Conservation (phyloP, 2,113 vertebrate species). For the Lutjanus erythropterus region DNA sequence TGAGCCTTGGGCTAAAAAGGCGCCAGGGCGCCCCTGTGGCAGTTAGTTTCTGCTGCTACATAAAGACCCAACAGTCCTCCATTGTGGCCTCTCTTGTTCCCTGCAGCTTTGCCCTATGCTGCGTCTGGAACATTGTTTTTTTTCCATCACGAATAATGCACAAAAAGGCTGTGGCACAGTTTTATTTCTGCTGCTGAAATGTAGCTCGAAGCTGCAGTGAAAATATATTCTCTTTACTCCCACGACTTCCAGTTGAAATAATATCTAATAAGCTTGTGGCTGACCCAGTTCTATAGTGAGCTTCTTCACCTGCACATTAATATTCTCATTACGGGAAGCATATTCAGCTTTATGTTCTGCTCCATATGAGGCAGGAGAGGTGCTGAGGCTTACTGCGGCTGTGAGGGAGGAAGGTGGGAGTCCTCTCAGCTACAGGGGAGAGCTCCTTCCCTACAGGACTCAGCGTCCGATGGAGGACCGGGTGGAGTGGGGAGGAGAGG, state of each 20-base stretch:
- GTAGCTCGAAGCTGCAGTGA: neutral
- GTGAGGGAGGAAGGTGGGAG: conserved; percentile 78
- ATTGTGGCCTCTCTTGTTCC: neutral
- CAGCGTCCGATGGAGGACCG: conserved; percentile 58
- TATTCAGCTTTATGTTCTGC: neutral
- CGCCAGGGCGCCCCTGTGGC: neutral
- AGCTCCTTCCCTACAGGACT: conserved; percentile 74
- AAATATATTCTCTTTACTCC: neutral
- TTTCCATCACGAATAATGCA: conserved; percentile 57
- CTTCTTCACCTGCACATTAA: neutral
- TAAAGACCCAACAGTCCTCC: neutral
- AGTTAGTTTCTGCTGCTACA: neutral
- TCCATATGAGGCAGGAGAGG: neutral
- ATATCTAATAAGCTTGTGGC: neutral
- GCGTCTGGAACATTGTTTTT: neutral
- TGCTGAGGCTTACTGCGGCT: conserved; percentile 67
- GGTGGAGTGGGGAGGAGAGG: conserved; percentile 69
- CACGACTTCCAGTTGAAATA: neutral
- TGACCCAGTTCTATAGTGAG: conserved; percentile 7
- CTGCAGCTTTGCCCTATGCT: conserved; percentile 42
- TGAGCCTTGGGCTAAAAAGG: neutral
- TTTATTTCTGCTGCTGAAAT: neutral
- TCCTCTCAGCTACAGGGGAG: conserved; percentile 68
- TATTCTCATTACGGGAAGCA: neutral
- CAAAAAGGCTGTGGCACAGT: neutral